These are phyloP conservation scores for Ficedula albicollis DNA, from an alignment of 2,797 vertebrate species.

Conservation along the genomic window DNA sequence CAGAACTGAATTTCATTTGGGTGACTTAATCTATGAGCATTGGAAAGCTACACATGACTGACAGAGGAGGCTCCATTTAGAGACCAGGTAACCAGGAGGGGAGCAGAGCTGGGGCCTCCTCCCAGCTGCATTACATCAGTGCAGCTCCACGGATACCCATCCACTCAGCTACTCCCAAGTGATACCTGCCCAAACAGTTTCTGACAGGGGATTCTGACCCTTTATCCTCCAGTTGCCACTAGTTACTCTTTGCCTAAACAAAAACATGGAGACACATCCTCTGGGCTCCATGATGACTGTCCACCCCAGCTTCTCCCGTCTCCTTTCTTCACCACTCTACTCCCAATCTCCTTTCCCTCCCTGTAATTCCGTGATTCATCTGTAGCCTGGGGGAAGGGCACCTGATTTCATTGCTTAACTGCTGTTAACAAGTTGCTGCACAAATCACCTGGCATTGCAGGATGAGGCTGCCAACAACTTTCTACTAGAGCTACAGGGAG, in stretches of 20 bases:
- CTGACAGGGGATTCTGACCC: background rate
- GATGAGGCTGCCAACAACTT: background rate
- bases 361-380: slow-evolving; percentile 34
- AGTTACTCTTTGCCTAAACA: background rate
- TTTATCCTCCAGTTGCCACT: slow-evolving; percentile 5
- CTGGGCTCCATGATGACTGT: background rate
- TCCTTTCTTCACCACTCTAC: background rate
- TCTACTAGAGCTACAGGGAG: background rate
- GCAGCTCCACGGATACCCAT: background rate
- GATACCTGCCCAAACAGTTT: background rate
- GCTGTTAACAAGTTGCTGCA: slow-evolving; percentile 58
- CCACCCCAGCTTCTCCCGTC: background rate
- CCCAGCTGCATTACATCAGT: background rate
- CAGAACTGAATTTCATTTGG: background rate
- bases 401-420: slow-evolving; percentile 55
- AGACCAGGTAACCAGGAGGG: background rate
- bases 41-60: background rate
- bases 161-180: background rate
- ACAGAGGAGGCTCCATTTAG: background rate
- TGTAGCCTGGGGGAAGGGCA: slow-evolving; percentile 5
- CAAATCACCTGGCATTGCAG: slow-evolving; percentile 24
- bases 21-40: background rate
- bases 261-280: background rate
- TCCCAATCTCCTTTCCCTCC: background rate
- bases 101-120: background rate